These are phyloP conservation scores for Noctuana brunneofusca DNA, from an alignment of 2,888 invertebrate species.

Conservation along the genomic window DNA sequence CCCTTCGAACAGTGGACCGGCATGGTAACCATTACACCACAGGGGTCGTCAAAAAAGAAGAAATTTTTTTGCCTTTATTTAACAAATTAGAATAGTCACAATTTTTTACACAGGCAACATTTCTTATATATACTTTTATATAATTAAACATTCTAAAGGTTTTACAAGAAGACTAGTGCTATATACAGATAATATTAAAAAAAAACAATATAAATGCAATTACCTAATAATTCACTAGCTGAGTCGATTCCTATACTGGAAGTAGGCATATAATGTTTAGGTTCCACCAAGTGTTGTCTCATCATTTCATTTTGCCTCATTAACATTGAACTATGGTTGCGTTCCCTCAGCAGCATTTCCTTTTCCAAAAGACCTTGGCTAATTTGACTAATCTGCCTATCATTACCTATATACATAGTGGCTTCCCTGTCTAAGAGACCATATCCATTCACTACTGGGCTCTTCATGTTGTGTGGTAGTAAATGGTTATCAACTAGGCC, in stretches of 20 bases:
- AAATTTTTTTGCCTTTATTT: no score
- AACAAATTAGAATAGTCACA: no score
- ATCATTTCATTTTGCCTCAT: slow-evolving; percentile 73
- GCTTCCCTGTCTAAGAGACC: slow-evolving; percentile 68
- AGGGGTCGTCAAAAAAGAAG: no score
- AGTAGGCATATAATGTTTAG: slow-evolving; percentile 70
- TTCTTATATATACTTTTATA: no score
- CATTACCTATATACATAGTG: slow-evolving; percentile 61
- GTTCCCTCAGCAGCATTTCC: slow-evolving; percentile 66
- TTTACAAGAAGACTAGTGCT: no score
- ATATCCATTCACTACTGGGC: slow-evolving; percentile 65
- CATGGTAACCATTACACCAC: no score
- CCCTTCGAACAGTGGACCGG: no score
- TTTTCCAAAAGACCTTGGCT: slow-evolving; percentile 66
- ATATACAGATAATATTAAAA: background rate
- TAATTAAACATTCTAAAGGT: no score
- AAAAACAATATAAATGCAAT: slow-evolving; percentile 37
- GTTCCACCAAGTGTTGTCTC: slow-evolving; percentile 69
- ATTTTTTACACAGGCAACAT: no score
- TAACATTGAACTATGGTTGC: slow-evolving; percentile 65
- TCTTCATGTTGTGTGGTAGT: slow-evolving; percentile 62
- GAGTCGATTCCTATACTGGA: slow-evolving; percentile 74
- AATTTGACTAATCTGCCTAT: slow-evolving; percentile 73
- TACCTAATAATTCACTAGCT: slow-evolving; percentile 79
- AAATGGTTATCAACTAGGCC: slow-evolving; percentile 68